Conservation (phyloP, 2,888 invertebrate species). For the Cataglyphis rosenhaueri region DNA sequence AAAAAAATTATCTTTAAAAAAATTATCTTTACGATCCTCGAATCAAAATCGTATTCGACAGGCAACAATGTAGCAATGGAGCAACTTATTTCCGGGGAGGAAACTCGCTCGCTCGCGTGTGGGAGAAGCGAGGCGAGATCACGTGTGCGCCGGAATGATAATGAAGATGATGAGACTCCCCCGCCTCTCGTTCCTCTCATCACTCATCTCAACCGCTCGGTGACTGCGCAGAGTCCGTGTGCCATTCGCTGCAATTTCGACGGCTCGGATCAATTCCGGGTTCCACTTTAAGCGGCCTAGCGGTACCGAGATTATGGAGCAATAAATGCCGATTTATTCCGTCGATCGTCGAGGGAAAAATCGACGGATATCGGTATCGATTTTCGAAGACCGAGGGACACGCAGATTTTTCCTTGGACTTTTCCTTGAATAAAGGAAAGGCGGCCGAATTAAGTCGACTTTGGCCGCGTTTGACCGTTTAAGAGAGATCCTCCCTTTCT, state of each 20-base stretch:
- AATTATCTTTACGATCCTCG: constrained; percentile 8
- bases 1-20: neutral
- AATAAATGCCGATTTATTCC: constrained; percentile 49
- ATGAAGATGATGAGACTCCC: constrained; percentile 69
- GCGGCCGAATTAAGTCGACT: neutral
- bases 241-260: constrained; percentile 55
- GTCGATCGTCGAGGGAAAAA: neutral
- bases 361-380: neutral
- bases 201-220: constrained; percentile 23
- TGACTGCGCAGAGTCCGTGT: constrained; percentile 43
- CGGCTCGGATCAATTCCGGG: constrained; percentile 61
- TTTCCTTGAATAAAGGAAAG: neutral
- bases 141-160: constrained; percentile 64
- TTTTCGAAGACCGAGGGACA: neutral
- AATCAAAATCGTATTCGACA: constrained; percentile 52
- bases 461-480: neutral
- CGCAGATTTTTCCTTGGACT: too few species aligned
- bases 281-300: constrained; percentile 60
- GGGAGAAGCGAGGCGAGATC: constrained; percentile 62
- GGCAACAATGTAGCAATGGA: constrained; percentile 50
- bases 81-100: constrained; percentile 52
- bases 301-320: constrained; percentile 66
- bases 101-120: constrained; percentile 28
- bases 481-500: neutral
- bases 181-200: constrained; percentile 5